Base-by-base conservation (phyloP, 2,113 vertebrate genomes). In the Benitochromis conjunctus region DNA sequence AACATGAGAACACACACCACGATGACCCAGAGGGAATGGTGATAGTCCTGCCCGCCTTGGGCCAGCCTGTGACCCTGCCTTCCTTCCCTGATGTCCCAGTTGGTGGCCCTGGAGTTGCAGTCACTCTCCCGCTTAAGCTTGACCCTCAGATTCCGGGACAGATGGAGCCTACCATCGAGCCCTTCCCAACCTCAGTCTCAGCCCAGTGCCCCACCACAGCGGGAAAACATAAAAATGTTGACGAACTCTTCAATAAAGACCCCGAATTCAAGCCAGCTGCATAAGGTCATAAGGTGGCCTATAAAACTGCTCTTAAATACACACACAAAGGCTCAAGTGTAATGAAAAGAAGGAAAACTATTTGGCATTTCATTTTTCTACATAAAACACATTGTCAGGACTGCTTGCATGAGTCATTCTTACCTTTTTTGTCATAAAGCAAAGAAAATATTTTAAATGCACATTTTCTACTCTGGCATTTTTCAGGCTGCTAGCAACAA, bases 101-200 rank as follows among this genome's bases (percentile, higher is more conserved):
- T 0, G 56, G 9, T 1, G 89, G 76, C 1, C 82, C 77, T 0
- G 85, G 83, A 19, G 36, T 16, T 1, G 90, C 91, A 3, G 91
- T 94, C 56, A 81, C 54, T 2, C 82, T 95, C 82, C 91, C 90
- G 1, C n/a, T 91, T 18, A 90, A 84, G 38, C 91, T 86, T 0
- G 96, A 96, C 90, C 93, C 95, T 4, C 29, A 95, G 34, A 94
- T 95, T 66, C 95, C 95, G 0, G 92, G 85, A n/a, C 4, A 76
- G 43, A 77, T 1, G 1, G 92, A 96, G 13, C 95, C 95, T 9
- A 13, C 1, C 62, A 91, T 96, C 53, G 3, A 19, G 3, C 7
- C 89, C 38, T 96, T 93, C 91, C 96, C 96, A 36, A 34, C 24
- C 7, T 7, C 81, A 8, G 1, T 81, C 3, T 95, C 96, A 2